Evolutionary conservation across 2,113 vertebrate species (phyloP).

Genomic region (Podarcis muralis): DNA sequence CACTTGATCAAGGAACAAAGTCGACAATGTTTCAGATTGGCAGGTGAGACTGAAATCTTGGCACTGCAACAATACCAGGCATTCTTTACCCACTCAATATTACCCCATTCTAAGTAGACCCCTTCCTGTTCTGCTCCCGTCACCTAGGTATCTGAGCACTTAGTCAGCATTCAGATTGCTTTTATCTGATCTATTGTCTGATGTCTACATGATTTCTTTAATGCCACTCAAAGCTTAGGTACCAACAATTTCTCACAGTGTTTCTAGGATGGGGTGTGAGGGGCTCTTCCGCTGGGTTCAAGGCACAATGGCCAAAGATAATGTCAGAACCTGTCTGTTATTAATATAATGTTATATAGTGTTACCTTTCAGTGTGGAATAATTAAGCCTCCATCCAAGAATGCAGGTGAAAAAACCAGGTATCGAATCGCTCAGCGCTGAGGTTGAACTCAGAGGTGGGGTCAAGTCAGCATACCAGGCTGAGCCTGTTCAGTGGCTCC

Average conservation of each 20-base stretch:
- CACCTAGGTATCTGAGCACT: not conserved
- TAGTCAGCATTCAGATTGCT: not conserved
- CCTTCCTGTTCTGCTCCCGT: not conserved
- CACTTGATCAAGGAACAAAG: conserved; percentile 3
- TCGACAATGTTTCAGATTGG: conserved; percentile 6
- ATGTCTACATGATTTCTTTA: not conserved
- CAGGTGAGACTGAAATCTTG: conserved; percentile 1
- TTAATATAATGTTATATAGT: not conserved
- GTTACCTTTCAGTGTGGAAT: not conserved
- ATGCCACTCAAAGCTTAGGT: not conserved
- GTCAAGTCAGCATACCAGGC: not conserved
- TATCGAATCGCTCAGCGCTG: no score
- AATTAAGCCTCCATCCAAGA: not conserved
- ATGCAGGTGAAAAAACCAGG: not conserved
- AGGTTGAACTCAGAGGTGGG: no score
- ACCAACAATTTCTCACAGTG: not conserved
- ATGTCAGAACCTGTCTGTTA: not conserved
- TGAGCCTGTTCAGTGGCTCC: no score
- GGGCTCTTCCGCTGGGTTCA: not conserved
- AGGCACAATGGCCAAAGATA: not conserved
- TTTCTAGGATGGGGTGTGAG: not conserved
- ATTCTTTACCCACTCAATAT: not conserved
- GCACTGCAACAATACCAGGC: conserved; percentile 3
- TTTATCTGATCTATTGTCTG: not conserved
- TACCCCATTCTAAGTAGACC: not conserved